Percentiles rank a stretch among this genome's conserved stretches.
phyloP scores from a whole-genome alignment of 2,797 vertebrate species.

The Hephaestus fuliginosus region DNA sequence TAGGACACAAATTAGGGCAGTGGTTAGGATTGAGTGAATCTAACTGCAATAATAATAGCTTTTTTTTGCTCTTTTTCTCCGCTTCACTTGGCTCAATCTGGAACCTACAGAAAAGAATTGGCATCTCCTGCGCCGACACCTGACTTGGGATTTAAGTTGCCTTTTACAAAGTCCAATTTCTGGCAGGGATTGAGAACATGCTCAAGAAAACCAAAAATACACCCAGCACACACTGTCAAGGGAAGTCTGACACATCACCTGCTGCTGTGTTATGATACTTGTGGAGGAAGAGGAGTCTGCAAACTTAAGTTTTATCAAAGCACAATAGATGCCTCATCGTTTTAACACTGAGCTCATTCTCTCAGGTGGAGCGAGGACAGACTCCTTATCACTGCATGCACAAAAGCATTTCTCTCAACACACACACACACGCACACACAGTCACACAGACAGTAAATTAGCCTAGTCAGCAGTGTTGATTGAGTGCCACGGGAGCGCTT shows the following conservation, averaged over 20 bases:
- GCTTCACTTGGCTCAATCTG: constrained; percentile 24
- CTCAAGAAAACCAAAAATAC: not conserved
- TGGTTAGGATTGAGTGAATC: constrained; percentile 30
- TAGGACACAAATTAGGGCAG: constrained; percentile 52
- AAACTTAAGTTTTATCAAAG: constrained; percentile 30
- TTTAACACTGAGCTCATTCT: constrained; percentile 21
- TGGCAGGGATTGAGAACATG: not conserved
- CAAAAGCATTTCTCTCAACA: constrained; percentile 25
- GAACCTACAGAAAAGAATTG: not conserved
- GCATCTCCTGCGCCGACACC: not conserved
- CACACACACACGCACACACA: constrained; percentile 6
- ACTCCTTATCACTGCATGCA: constrained; percentile 34
- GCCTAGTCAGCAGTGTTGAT: constrained; percentile 68
- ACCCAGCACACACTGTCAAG: not conserved
- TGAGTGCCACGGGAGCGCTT: constrained; percentile 20
- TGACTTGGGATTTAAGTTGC: constrained; percentile 12
- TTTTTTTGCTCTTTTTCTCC: not conserved
- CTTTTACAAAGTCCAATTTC: constrained; percentile 6
- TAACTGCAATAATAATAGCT: constrained; percentile 17
- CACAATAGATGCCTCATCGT: not conserved
- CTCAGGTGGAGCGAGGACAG: constrained; percentile 23
- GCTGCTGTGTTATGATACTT: not conserved
- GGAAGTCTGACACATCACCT: not conserved
- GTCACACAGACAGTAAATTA: constrained; percentile 47
- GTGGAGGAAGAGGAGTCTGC: constrained; percentile 3